These are phyloP conservation scores for Boleophthalmus pectinirostris DNA, from an alignment of 2,113 vertebrate species.

Conservation along the genomic window DNA sequence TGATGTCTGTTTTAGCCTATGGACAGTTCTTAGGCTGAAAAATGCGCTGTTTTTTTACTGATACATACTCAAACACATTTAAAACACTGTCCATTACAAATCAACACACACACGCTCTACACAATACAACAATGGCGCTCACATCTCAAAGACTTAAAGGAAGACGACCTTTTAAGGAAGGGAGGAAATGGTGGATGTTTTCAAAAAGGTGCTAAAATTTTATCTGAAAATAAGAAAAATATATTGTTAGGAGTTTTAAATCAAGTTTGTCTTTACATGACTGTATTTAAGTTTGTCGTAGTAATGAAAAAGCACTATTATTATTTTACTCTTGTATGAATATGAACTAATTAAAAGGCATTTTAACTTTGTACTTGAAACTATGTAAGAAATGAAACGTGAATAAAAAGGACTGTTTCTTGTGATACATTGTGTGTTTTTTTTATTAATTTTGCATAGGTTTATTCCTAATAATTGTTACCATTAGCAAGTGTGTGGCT, in stretches of 20 bases:
- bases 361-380: conserved; percentile 99
- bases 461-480: conserved; percentile 34
- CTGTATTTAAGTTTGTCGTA: conserved; percentile 98
- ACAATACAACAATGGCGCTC: conserved; percentile 74
- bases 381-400: conserved; percentile 82
- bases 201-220: conserved; percentile 98
- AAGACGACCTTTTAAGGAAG: conserved; percentile 74
- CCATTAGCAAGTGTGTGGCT: neutral
- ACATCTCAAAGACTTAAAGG: conserved; percentile 79
- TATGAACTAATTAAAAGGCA: conserved; percentile 91
- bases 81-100: conserved; percentile 71
- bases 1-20: conserved; percentile 74
- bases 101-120: conserved; percentile 50
- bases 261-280: conserved; percentile 97
- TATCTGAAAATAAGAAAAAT: conserved; percentile 98
- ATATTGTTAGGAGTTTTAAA: conserved; percentile 85
- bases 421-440: conserved; percentile 85
- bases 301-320: conserved; percentile 97
- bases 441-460: neutral
- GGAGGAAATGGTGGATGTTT: conserved; percentile 84
- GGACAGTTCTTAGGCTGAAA: conserved; percentile 76
- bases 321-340: conserved; percentile 99
- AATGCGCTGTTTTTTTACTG: conserved; percentile 66
- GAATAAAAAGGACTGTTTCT: conserved; percentile 88
- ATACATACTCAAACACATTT: conserved; percentile 54